Evolutionary conservation across 2,113 vertebrate species (phyloP).

Genomic region (Astur gentilis): DNA sequence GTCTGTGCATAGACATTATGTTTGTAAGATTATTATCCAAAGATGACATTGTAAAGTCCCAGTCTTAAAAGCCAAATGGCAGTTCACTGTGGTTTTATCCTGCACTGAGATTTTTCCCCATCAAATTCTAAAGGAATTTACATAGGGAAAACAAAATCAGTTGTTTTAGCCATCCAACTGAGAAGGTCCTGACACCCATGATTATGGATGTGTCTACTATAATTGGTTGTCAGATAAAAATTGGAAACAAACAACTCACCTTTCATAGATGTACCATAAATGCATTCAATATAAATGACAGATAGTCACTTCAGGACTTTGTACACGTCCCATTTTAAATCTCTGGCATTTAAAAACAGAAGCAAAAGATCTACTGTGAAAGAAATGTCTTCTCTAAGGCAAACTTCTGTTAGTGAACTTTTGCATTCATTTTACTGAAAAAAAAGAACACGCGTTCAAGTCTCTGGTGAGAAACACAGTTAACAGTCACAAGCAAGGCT

Average conservation of each 20-base stretch:
- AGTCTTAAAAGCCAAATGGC: not conserved
- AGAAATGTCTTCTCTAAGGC: not conserved
- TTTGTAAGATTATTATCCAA: not conserved
- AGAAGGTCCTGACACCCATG: not conserved
- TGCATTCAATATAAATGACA: not conserved
- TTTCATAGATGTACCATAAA: rapidly evolving
- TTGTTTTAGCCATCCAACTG: not conserved
- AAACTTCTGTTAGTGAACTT: not conserved
- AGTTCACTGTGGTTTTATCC: not conserved
- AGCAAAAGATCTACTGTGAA: not conserved
- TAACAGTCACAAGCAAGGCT: not conserved
- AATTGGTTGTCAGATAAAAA: not conserved
- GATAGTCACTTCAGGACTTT: not conserved
- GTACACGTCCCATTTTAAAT: not conserved
- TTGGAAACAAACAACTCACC: not conserved
- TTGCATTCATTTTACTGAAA: not conserved
- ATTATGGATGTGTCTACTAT: not conserved
- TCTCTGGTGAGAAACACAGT: not conserved
- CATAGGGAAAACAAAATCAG: not conserved
- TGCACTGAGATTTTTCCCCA: not conserved
- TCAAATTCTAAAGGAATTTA: not conserved
- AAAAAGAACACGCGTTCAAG: not conserved
- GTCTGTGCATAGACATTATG: not conserved
- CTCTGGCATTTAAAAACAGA: not conserved
- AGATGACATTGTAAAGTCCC: not conserved